Evolutionary conservation across 2,888 invertebrate species (phyloP), one percentile per base, ranked within the genome.

Genomic region (Lasioglossum lativentre): DNA sequence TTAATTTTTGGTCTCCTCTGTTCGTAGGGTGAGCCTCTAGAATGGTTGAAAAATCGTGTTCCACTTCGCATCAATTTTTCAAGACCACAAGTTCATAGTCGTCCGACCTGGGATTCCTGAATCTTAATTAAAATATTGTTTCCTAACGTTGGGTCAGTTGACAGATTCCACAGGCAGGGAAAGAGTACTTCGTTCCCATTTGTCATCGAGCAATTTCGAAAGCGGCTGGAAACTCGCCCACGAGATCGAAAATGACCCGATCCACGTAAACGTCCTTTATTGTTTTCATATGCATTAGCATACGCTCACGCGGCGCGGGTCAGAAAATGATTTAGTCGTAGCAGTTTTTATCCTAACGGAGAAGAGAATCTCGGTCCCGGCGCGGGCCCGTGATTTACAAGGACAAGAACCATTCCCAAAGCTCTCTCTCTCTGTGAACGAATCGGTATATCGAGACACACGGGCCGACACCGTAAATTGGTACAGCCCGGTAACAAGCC

Each of bases 401-500:
- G 83, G 59, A 74, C 83, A 74, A 45, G 72, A 82, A 84, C 77
- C 83, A 73, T 84, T 77, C 77, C 59, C 8, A 23, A 23, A 52
- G 34, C 72, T 56, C 27, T 16, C 12, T 27, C 34, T 34, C 27
- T 16, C 12, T 27, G 6, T 63, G 52, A 59, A 85, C 75, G 86
- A 85, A 71, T 52, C 80, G 45, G 70, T 42, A 68, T 75, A 56
- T 52, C 66, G 77, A 76, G 40, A n/a, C 52, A 8, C 52, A 42
- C 59, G 40, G 47, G 73, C 27, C 63, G 59, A 85, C 74, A 80
- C 74, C 63, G 72, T 84, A 84, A 85, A 85, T 80, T 80, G 80
- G 85, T 38, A 85, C 70, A 75, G 75, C 85, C 23, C 30, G 59
- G 77, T 78, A 85, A 86, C 86, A 56, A 80, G 85, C 42, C 34